These are phyloP conservation scores for Lycocorax pyrrhopterus DNA, from an alignment of 2,113 vertebrate genomes.

Conservation along the genomic window DNA sequence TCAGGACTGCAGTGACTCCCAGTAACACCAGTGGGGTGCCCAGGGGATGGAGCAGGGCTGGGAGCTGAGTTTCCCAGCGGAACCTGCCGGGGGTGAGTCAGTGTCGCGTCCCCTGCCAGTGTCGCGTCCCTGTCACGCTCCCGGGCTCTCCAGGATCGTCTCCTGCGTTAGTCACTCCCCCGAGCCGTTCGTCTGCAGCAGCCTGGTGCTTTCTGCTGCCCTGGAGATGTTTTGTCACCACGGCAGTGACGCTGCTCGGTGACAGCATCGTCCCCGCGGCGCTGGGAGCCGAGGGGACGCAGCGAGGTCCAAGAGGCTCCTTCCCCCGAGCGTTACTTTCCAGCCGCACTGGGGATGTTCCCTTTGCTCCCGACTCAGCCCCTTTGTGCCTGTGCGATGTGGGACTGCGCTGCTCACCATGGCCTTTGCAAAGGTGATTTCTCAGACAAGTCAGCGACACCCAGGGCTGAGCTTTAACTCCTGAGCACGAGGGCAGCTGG, in stretches of 20 bases:
- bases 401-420: accelerated
- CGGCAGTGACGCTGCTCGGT: accelerated
- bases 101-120: accelerated
- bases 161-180: not conserved
- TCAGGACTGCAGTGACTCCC: accelerated
- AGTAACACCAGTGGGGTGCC: accelerated
- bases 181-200: not conserved
- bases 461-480: not conserved
- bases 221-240: accelerated
- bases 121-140: not conserved
- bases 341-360: accelerated
- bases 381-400: accelerated
- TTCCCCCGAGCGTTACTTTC: accelerated
- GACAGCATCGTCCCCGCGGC: accelerated
- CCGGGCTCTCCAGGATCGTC: not conserved
- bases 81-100: not conserved
- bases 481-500: not conserved
- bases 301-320: not conserved
- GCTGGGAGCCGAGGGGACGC: not conserved
- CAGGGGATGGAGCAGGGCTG: not conserved
- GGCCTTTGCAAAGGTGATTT: accelerated
- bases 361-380: accelerated
- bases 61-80: not conserved
- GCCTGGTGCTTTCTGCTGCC: not conserved
- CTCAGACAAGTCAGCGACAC: accelerated